Evolutionary conservation across 2,797 vertebrate genomes (phyloP), one percentile per base, ranked within the genome.

Genomic region (Hoplostethus atlanticus): DNA sequence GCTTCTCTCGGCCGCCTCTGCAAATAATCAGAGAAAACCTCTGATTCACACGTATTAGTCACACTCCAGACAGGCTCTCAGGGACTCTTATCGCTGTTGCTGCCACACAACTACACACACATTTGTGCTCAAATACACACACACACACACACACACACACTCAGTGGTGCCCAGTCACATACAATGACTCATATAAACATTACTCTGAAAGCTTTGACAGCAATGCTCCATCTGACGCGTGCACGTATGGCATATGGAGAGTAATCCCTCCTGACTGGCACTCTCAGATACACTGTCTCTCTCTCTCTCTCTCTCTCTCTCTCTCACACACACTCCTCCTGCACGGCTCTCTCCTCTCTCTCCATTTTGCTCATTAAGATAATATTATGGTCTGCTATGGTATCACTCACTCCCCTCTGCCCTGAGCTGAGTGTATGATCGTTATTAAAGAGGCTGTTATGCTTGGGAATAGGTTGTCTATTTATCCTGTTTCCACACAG

Each of bases 371-470:
- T 85, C 78, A 79, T 79, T 77, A 79, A 81, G 61, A 90, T 79
- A 89, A 88, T 87, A 80, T 88, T 89, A 77, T 90, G 67, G 36
- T 81, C 52, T 73, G 50, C 54, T 73, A 21, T 69, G 60, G 68
- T 87, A 81, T 88, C 73, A 71, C 59, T 84, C 62, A 52, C 42
- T 60, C 82, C 38, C 68, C 63, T 77, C 71, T 77, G 68, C 58
- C 56, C 77, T 56, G 44, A 59, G 28, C 63, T 58, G 61, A 73
- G 42, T 73, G 69, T 57, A 68, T 81, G 68, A 82, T 73, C 30
- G 40, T 74, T 82, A 71, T 76, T 80, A 76, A 74, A 82, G 82
- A 77, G 56, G 60, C 57, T 77, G 78, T 84, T 88, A 65, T 85
- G 66, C 48, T 87, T 80, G 68, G 36, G 50, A 67, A 76, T 73